Conservation (phyloP, 2,113 vertebrate genomes). For the Peromyscus californicus region DNA sequence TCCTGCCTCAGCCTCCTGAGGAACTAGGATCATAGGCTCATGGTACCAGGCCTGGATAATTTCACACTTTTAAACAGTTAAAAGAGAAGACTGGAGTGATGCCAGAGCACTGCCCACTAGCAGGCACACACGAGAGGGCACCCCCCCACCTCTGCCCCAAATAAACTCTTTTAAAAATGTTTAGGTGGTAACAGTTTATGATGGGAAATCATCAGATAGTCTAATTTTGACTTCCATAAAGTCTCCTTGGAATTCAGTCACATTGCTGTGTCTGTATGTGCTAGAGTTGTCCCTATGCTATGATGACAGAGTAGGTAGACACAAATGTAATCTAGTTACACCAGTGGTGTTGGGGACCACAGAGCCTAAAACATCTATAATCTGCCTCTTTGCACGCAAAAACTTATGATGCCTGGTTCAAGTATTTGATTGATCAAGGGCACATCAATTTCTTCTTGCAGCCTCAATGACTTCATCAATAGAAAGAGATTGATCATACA, state of each 20-base stretch:
- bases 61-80: neutral
- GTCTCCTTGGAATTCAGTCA: neutral
- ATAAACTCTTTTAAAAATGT: neutral
- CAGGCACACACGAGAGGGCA: neutral
- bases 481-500: neutral
- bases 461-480: neutral
- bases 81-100: too few relatives aligned
- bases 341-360: rapidly evolving
- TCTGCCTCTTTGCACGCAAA: neutral
- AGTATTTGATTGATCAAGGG: neutral
- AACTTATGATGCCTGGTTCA: neutral
- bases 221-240: neutral
- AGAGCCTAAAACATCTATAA: neutral
- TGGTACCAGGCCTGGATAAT: neutral
- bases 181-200: neutral
- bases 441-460: constrained; percentile 6
- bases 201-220: neutral
- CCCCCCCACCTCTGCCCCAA: too few relatives aligned
- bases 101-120: neutral
- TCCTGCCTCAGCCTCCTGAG: neutral
- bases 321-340: neutral
- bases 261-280: rapidly evolving
- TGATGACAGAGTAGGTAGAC: neutral
- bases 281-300: neutral
- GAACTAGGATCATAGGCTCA: neutral